These are phyloP conservation scores for Carassius gibelio DNA, from an alignment of 2,113 vertebrate species.

Conservation along the genomic window DNA sequence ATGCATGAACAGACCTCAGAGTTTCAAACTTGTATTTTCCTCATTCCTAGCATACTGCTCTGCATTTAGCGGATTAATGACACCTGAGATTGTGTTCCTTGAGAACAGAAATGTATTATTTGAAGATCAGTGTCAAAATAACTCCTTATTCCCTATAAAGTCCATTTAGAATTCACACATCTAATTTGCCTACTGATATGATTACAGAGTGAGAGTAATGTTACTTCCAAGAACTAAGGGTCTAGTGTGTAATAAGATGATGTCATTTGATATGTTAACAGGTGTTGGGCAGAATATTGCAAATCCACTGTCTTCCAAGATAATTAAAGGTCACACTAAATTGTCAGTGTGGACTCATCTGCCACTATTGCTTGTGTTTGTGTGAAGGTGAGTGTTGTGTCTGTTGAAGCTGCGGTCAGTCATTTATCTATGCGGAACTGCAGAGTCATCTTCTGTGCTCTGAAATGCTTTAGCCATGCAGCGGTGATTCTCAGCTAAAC, in stretches of 20 bases:
- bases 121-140: neutral
- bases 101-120: neutral
- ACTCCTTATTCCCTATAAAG: neutral
- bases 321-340: neutral
- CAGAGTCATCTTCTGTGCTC: neutral
- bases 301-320: neutral
- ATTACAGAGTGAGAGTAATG: neutral
- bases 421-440: neutral
- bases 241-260: neutral
- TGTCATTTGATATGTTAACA: neutral
- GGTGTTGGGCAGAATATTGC: neutral
- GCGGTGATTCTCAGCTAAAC: conserved; percentile 36
- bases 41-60: conserved; percentile 18
- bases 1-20: neutral
- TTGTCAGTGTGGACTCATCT: neutral
- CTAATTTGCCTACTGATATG: neutral
- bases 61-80: neutral
- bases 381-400: neutral
- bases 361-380: neutral
- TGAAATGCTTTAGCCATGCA: conserved; percentile 42
- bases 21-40: neutral
- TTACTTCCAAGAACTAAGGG: neutral
- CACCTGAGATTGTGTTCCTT: neutral
- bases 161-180: neutral
- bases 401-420: neutral